Percentiles rank a stretch among this genome's conserved stretches.
These are phyloP conservation scores for Megastigmus dorsalis DNA, from an alignment of 2,888 invertebrate species.

Conservation along the genomic window DNA sequence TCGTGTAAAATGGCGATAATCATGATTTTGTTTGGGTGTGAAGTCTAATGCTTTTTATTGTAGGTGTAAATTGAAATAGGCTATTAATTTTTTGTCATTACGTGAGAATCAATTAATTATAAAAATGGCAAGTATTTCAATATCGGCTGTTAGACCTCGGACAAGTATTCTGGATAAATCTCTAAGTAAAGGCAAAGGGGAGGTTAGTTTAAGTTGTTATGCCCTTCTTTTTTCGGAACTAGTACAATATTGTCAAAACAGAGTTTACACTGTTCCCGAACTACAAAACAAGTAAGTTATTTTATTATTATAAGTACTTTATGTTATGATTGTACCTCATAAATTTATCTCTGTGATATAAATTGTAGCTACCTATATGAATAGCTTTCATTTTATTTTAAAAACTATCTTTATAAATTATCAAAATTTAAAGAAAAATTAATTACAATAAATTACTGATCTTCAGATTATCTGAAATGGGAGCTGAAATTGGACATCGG, in stretches of 20 bases:
- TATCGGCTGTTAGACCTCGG: slow-evolving; percentile 77
- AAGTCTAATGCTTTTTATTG: no score
- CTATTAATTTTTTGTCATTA: no score
- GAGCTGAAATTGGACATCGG: slow-evolving; percentile 95
- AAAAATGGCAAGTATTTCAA: slow-evolving; percentile 66
- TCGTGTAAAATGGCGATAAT: no score
- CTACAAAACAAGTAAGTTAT: slow-evolving; percentile 94
- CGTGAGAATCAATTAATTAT: neutral
- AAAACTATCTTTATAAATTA: slow-evolving; percentile 9
- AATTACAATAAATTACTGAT: neutral
- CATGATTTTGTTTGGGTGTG: no score
- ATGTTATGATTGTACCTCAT: neutral
- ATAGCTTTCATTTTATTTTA: neutral
- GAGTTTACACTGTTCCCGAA: slow-evolving; percentile 95
- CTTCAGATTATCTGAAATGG: slow-evolving; percentile 92
- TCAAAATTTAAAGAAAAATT: slow-evolving; percentile 4
- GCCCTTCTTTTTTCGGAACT: slow-evolving; percentile 98
- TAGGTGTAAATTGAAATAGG: no score
- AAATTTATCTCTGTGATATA: neutral
- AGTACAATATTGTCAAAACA: slow-evolving; percentile 98
- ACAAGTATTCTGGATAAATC: slow-evolving; percentile 92
- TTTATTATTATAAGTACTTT: slow-evolving; percentile 58
- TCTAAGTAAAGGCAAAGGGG: slow-evolving; percentile 92
- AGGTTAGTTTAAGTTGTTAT: slow-evolving; percentile 93
- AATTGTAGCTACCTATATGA: neutral